phyloP scores from a whole-genome alignment of 1,140 invertebrate species.

The Cydia amplana region DNA sequence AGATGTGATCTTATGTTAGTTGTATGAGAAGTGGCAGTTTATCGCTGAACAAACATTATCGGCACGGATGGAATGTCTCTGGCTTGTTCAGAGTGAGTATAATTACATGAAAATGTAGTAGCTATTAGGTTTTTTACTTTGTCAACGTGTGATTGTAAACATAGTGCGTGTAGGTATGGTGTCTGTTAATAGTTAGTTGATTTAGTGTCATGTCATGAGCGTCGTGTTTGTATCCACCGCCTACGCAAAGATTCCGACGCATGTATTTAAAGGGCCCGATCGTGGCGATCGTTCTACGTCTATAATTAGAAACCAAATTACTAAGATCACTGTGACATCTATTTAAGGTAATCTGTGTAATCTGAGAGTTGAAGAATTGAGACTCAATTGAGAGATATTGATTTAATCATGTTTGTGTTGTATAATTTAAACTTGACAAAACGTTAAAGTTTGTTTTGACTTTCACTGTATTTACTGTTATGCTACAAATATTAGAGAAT shows the following conservation, averaged over 20 bases:
- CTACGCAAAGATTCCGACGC: slow-evolving; percentile 19
- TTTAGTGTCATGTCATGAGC: background rate
- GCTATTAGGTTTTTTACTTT: slow-evolving; percentile 31
- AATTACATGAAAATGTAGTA: slow-evolving; percentile 33
- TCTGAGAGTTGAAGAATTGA: background rate
- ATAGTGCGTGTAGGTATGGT: background rate
- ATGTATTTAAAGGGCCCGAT: background rate
- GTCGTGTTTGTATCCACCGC: slow-evolving; percentile 20
- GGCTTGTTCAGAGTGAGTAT: slow-evolving; percentile 47
- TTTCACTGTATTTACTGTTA: slow-evolving; percentile 1
- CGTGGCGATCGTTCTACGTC: slow-evolving; percentile 19
- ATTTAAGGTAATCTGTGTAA: background rate
- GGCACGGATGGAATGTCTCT: slow-evolving; percentile 48
- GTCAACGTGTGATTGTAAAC: slow-evolving; percentile 34
- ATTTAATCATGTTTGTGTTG: background rate
- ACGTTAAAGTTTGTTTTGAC: background rate
- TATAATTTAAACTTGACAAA: background rate
- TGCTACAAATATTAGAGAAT: background rate
- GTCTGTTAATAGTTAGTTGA: background rate
- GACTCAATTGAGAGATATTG: background rate
- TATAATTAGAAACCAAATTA: slow-evolving; percentile 16
- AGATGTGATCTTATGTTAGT: slow-evolving; percentile 36
- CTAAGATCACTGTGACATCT: slow-evolving; percentile 9
- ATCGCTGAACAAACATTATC: slow-evolving; percentile 36
- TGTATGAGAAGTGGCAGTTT: slow-evolving; percentile 40